Evolutionary conservation across 2,888 invertebrate species (phyloP).

Genomic region (Agrochola macilenta): DNA sequence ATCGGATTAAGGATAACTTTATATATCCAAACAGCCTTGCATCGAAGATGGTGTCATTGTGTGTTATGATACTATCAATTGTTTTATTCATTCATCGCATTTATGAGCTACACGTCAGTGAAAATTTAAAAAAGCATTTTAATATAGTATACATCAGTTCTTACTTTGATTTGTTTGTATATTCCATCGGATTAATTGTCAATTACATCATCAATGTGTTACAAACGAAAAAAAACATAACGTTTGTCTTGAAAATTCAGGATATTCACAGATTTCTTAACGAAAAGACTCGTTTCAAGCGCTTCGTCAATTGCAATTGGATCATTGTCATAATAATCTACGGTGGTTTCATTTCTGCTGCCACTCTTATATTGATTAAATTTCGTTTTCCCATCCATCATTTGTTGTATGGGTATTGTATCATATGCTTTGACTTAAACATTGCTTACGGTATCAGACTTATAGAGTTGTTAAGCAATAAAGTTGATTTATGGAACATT

Average conservation of each 20-base stretch:
- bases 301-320: constrained; percentile 19
- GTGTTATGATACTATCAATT: too few species aligned
- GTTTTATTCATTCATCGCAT: too few species aligned
- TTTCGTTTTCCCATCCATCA: too few species aligned
- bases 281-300: neutral
- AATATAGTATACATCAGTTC: too few species aligned
- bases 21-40: too few species aligned
- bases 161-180: neutral
- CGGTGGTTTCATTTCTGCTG: neutral
- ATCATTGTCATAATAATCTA: neutral
- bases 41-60: too few species aligned
- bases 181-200: constrained; percentile 10
- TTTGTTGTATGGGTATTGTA: too few species aligned
- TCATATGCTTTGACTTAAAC: constrained; percentile 31
- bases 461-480: constrained; percentile 27
- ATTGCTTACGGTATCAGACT: constrained; percentile 13
- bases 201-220: constrained; percentile 12
- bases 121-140: too few species aligned
- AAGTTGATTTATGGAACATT: constrained; percentile 45
- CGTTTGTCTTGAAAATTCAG: constrained; percentile 22
- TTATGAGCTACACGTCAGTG: too few species aligned
- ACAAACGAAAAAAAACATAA: constrained; percentile 18
- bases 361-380: too few species aligned
- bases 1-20: too few species aligned
- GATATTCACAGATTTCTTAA: constrained; percentile 25